Percentiles rank a stretch among this genome's conserved stretches.
Evolutionary conservation across 2,113 vertebrate species (phyloP).

Genomic region (Anguilla rostrata): DNA sequence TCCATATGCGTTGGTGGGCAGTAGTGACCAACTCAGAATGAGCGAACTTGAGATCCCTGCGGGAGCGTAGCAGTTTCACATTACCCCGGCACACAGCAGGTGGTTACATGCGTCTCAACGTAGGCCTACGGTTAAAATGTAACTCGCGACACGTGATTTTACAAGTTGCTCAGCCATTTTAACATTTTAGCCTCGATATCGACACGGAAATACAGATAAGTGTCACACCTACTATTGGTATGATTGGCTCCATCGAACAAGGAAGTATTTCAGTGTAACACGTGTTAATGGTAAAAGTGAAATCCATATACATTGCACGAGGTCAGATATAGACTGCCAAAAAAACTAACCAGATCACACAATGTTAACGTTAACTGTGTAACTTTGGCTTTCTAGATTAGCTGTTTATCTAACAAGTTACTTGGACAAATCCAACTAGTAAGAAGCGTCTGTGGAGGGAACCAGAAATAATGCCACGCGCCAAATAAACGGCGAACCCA

Average conservation of each 20-base stretch:
- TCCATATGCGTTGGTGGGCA: neutral
- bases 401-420: neutral
- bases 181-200: neutral
- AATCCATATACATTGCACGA: neutral
- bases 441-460: too few relatives aligned
- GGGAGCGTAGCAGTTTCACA: neutral
- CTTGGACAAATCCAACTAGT: neutral
- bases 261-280: neutral
- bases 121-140: neutral
- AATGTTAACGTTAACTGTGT: neutral
- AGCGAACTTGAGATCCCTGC: neutral
- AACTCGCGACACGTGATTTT: neutral
- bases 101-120: neutral
- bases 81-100: neutral
- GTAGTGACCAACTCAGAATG: neutral
- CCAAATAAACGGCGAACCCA: neutral
- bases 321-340: neutral
- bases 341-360: too few relatives aligned
- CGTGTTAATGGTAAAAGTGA: neutral
- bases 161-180: neutral
- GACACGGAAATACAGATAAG: neutral
- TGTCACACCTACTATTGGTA: neutral
- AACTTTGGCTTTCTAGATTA: neutral
- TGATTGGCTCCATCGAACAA: neutral
- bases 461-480: conserved; percentile 1